Evolutionary conservation across 2,888 invertebrate genomes (phyloP), one percentile per base, ranked within the genome.

Genomic region (Volucella zonaria): DNA sequence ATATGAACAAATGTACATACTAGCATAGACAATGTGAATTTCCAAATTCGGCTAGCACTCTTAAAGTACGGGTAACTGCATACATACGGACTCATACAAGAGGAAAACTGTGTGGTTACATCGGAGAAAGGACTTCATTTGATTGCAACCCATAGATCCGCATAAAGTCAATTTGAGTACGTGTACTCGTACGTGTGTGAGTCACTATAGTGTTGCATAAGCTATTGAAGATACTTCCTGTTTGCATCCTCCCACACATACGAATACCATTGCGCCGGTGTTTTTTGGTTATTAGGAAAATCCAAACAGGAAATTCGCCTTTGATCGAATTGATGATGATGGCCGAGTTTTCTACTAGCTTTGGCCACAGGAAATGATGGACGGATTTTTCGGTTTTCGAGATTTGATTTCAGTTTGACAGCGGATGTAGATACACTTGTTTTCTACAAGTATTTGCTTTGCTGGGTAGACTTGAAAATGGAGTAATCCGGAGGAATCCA

Each of bases 251-350:
- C 67, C 70, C 70, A 31, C 31, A 31, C 2, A 31, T 31, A 23
- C 18, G 18, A 23, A 23, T 23, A 31, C 31, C 31, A 31, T 31
- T 31, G 31, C 4, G 6, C 31, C 59, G 56, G 70, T 71, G 71
- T 85, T 56, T 76, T 80, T 6, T 47, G 71, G 71, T 80, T 85
- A 85, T 85, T 80, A 73, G 83, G 81, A 85, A 77, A 73, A 80
- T 81, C 76, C 85, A 83, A 83, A 83, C 80, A 80, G 80, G 80
- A 85, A 80, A 85, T 76, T 85, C 80, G 70, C 70, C 67, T 71
- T 85, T 85, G 83, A 83, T 80, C 71, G 80, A 80, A 80, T 83
- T 64, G 67, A 76, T 47, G 74, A 68, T 64, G 58, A 23, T 42
- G 49, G 61, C 43, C 14, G 31, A 31, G 38, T 14, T 67, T 68